Evolutionary conservation across 53 echinoderm and acorn worm genomes (phyloP), one percentile per base, ranked within the genome.

Genomic region (Paracentrotus lividus): DNA sequence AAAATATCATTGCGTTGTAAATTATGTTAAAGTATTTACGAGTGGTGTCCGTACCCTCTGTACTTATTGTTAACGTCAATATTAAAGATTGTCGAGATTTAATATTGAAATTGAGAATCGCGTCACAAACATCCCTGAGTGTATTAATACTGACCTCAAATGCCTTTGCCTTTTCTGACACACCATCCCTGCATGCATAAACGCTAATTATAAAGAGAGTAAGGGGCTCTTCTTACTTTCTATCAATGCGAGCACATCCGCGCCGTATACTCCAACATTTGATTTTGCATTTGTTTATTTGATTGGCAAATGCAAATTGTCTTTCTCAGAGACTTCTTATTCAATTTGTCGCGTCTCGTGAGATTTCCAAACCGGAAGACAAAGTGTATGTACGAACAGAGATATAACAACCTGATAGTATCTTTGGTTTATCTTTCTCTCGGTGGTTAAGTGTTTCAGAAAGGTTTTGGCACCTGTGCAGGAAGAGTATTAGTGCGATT

Each of bases 251-350:
- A 47, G 36, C 81, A 27, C 23, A 5, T 81, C 13, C 27, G 15
- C 10, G 81, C 47, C 81, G 44, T 2, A 38, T n/a, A 47, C n/a
- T n/a, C 23, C 81, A 81, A 81, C 47, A 47, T 45, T 81, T 45
- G 81, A 81, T 47, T 81, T 81, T 26, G 26, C 44, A 10, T 81
- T 72, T 81, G 81, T 47, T 81, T 81, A 81, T 81, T 81, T 47
- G 81, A 81, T 45, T 81, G 21, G 44, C 4, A 81, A 45, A 81
- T 81, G 81, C 81, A 81, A 81, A 81, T 81, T 81, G 44, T 81
- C 44, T 81, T 45, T 47, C 44, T 81, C 1, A 44, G 45, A 81
- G 47, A 81, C 14, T 44, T 49, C 47, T 81, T 81, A 81, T 81
- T 81, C 81, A 26, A 81, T 81, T 81, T 81, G 47, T 2, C 1